phyloP scores from a whole-genome alignment of 2,797 vertebrate species.

The Dallia pectoralis region DNA sequence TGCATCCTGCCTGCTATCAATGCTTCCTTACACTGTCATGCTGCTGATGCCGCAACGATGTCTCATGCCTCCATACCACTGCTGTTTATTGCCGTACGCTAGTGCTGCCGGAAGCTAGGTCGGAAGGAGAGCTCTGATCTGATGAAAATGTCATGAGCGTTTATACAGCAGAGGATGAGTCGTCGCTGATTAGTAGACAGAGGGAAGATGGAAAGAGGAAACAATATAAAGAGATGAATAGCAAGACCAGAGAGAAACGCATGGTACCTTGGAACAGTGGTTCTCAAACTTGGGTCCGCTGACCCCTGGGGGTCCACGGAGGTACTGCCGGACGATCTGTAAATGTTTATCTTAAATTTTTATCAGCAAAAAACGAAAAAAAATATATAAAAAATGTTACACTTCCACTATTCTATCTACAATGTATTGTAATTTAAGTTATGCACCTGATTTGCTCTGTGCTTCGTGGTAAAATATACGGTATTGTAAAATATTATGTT shows the following conservation, averaged over 20 bases:
- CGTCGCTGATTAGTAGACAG: conserved; percentile 13
- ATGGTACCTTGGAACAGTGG: too few species aligned
- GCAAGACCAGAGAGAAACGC: background rate
- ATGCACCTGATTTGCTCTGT: too few species aligned
- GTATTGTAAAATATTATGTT: too few species aligned
- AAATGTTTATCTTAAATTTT: too few species aligned
- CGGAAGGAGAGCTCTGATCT: conserved; percentile 10
- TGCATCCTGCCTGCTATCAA: background rate
- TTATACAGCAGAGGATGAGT: conserved; percentile 21
- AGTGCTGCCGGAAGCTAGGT: conserved; percentile 6
- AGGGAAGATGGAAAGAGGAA: conserved; percentile 3
- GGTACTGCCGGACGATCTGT: too few species aligned
- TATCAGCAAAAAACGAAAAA: too few species aligned
- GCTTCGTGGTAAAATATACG: too few species aligned
- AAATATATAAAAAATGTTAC: too few species aligned
- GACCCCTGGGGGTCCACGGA: too few species aligned
- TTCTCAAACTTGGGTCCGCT: too few species aligned
- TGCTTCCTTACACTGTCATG: background rate
- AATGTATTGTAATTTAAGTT: too few species aligned
- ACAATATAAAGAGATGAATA: background rate
- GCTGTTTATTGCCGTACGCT: conserved; percentile 6
- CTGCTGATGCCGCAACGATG: background rate
- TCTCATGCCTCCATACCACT: conserved; percentile 29
- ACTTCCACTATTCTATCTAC: too few species aligned
- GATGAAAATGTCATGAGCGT: conserved; percentile 47